A percentile compares a stretch with the other conserved stretches of the same genome.
These are phyloP conservation scores for Menidia beryllina DNA, from an alignment of 2,113 vertebrate genomes.

Conservation along the genomic window DNA sequence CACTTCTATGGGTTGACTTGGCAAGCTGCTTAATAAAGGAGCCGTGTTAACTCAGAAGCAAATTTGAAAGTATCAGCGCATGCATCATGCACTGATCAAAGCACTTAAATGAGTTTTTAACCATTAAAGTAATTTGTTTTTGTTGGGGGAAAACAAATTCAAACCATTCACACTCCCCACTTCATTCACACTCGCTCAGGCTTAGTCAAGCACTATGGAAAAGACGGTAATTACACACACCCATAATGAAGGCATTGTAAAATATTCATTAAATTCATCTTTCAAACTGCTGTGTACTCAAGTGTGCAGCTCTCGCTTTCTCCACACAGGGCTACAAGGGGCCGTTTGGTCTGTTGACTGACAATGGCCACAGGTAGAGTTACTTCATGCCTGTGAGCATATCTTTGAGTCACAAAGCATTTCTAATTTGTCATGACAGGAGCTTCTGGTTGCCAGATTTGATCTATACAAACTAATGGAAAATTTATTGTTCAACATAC, in stretches of 20 bases:
- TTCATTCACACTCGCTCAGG: slow-evolving; percentile 46
- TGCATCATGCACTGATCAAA: slow-evolving; percentile 66
- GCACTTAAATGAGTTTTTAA: slow-evolving; percentile 61
- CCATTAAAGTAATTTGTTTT: slow-evolving; percentile 68
- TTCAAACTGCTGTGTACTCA: slow-evolving; percentile 25
- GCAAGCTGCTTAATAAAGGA: slow-evolving; percentile 41
- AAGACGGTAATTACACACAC: slow-evolving; percentile 68
- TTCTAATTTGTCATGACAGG: slow-evolving; percentile 75
- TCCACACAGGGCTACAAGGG: slow-evolving; percentile 21
- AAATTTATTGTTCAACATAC: slow-evolving; percentile 56
- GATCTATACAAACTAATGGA: slow-evolving; percentile 57
- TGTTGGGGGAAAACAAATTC: slow-evolving; percentile 42
- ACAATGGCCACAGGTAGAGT: slow-evolving; percentile 66
- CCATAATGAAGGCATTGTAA: slow-evolving; percentile 65
- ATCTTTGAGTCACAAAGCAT: slow-evolving; percentile 65
- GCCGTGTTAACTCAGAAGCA: slow-evolving; percentile 36
- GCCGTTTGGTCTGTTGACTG: slow-evolving; percentile 52
- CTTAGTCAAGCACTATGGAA: slow-evolving; percentile 59
- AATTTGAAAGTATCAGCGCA: slow-evolving; percentile 45
- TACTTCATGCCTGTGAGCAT: slow-evolving; percentile 50
- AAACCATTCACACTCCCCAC: slow-evolving; percentile 30
- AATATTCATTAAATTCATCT: slow-evolving; percentile 70
- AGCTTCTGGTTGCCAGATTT: slow-evolving; percentile 72
- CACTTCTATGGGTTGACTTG: slow-evolving; percentile 45
- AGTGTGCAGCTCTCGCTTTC: slow-evolving; percentile 9